A percentile compares a stretch with the other conserved stretches of the same genome.
These are phyloP conservation scores for Noctua janthina DNA, from an alignment of 2,888 invertebrate species.

Conservation along the genomic window DNA sequence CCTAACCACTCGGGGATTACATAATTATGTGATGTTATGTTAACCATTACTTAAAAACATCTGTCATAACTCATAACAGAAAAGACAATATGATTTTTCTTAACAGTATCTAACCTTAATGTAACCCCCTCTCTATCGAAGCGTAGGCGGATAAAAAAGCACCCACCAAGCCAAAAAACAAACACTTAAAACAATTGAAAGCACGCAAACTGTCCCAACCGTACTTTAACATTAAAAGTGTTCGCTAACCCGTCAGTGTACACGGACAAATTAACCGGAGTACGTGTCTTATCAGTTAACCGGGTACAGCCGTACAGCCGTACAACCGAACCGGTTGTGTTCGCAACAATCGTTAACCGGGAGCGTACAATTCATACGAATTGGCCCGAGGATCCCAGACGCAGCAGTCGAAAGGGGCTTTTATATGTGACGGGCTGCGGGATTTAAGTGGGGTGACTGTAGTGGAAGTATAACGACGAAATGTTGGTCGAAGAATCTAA, in stretches of 20 bases:
- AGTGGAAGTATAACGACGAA: neutral
- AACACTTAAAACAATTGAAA: slow-evolving; percentile 55
- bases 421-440: slow-evolving; percentile 49
- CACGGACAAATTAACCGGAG: slow-evolving; percentile 70
- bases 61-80: neutral
- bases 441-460: neutral
- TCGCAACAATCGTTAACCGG: slow-evolving; percentile 77
- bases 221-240: slow-evolving; percentile 60
- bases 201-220: slow-evolving; percentile 48
- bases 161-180: slow-evolving; percentile 13
- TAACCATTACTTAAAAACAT: neutral
- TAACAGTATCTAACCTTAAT: neutral
- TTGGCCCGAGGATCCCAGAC: slow-evolving; percentile 79
- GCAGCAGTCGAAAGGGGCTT: slow-evolving; percentile 68
- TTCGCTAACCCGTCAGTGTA: slow-evolving; percentile 57
- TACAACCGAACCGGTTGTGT: slow-evolving; percentile 72
- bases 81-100: neutral
- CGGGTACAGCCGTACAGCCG: slow-evolving; percentile 69
- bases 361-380: slow-evolving; percentile 79
- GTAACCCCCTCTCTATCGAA: neutral
- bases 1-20: too few relatives aligned
- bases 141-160: neutral
- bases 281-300: slow-evolving; percentile 79
- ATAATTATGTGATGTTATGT: too few relatives aligned
- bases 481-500: neutral